Evolutionary conservation across 1,140 invertebrate genomes (phyloP).

Genomic region (Pararge aegeria): DNA sequence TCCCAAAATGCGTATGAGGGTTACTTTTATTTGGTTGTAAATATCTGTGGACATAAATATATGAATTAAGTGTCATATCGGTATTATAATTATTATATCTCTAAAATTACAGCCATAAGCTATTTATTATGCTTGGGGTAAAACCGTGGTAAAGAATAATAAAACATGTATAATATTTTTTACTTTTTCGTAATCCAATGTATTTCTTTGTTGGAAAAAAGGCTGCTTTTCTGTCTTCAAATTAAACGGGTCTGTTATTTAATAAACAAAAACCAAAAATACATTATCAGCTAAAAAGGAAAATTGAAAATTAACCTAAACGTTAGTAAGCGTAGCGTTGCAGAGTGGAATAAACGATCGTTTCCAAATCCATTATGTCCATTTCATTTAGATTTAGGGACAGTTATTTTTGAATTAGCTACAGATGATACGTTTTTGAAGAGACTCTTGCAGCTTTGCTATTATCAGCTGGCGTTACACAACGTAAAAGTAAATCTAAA

Average conservation of each 20-base stretch:
- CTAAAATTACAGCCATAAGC: too few relatives aligned
- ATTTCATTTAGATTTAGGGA: conserved; percentile 18
- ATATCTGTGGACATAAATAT: conserved; percentile 2
- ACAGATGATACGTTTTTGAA: conserved; percentile 1
- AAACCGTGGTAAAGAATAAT: too few relatives aligned
- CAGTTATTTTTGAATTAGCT: conserved; percentile 25
- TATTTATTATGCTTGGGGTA: too few relatives aligned
- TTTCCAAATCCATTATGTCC: conserved; percentile 14
- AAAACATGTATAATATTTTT: too few relatives aligned
- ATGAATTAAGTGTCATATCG: neutral
- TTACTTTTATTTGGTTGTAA: conserved; percentile 14
- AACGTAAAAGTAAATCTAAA: too few relatives aligned
- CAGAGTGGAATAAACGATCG: neutral
- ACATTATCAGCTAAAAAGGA: neutral
- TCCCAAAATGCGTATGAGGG: conserved; percentile 14
- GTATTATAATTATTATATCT: too few relatives aligned
- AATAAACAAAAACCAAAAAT: neutral
- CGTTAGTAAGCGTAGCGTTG: neutral
- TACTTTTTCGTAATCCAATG: too few relatives aligned
- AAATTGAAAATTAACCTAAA: neutral
- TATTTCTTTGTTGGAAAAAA: too few relatives aligned
- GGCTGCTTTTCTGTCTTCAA: too few relatives aligned
- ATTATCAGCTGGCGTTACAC: too few relatives aligned
- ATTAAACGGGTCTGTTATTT: too few relatives aligned
- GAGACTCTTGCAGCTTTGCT: neutral